These are phyloP conservation scores for Caenorhabditis briggsae DNA, from an alignment of 1,140 invertebrate species.

Conservation along the genomic window DNA sequence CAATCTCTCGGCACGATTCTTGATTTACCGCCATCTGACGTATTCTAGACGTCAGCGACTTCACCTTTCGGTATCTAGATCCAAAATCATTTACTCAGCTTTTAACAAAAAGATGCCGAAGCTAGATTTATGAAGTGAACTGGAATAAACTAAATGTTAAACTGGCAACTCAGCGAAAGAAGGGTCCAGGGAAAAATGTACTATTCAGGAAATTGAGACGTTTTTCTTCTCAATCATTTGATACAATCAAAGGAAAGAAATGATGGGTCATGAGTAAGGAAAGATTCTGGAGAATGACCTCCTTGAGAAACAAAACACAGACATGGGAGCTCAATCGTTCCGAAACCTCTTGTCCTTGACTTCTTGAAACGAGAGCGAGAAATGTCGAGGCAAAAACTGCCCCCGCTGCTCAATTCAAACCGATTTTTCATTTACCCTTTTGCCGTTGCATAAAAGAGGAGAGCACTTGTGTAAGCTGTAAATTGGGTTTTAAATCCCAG, in stretches of 20 bases:
- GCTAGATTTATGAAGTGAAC: too few species aligned
- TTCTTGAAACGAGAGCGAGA: background rate
- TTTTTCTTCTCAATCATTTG: background rate
- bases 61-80: too few species aligned
- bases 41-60: too few species aligned
- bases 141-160: too few species aligned
- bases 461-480: constrained; percentile 47
- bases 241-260: constrained; percentile 3
- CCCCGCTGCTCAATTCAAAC: background rate
- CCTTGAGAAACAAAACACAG: background rate
- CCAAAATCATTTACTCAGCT: too few species aligned
- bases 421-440: constrained; percentile 56
- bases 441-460: constrained; percentile 33
- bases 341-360: background rate
- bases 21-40: too few species aligned
- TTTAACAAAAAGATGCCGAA: too few species aligned
- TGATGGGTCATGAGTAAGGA: background rate
- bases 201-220: constrained; percentile 23
- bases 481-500: constrained; percentile 38
- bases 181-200: constrained; percentile 5
- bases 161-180: too few species aligned
- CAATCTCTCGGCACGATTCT: too few species aligned
- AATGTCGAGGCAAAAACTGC: background rate
- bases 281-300: background rate
- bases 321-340: constrained; percentile 26